Conservation (phyloP, 2,888 invertebrate species). For the Aphrophora alni region DNA sequence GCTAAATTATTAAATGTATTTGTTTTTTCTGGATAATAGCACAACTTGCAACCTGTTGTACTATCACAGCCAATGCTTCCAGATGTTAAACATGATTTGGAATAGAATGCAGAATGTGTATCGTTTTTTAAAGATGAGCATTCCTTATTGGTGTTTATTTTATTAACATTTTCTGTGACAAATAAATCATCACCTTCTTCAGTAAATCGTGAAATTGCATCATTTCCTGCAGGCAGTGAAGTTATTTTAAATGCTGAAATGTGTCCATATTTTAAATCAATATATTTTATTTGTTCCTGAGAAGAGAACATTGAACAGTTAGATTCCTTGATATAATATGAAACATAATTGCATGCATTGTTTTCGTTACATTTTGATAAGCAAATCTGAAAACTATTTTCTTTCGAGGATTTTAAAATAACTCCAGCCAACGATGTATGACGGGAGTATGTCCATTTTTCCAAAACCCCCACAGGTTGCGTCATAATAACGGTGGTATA, state of each 20-base stretch:
- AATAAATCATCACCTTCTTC: slow-evolving; percentile 26
- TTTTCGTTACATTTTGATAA: slow-evolving; percentile 20
- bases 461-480: slow-evolving; percentile 36
- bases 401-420: neutral
- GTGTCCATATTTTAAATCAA: slow-evolving; percentile 29
- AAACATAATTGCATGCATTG: neutral
- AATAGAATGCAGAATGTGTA: slow-evolving; percentile 29
- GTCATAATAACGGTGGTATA: slow-evolving; percentile 44
- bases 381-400: slow-evolving; percentile 16
- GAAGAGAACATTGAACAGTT: slow-evolving; percentile 18
- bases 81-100: slow-evolving; percentile 22
- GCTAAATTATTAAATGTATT: slow-evolving; percentile 4
- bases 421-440: slow-evolving; percentile 30
- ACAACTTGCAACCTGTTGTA: slow-evolving; percentile 32
- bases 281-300: slow-evolving; percentile 15
- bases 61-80: slow-evolving; percentile 14
- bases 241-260: slow-evolving; percentile 21
- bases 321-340: neutral
- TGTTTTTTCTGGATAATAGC: slow-evolving; percentile 37
- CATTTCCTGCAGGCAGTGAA: neutral
- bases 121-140: slow-evolving; percentile 7
- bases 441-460: slow-evolving; percentile 37
- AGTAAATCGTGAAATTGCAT: slow-evolving; percentile 14
- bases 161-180: neutral
- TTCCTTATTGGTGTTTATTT: neutral